Conservation (phyloP, 2,113 vertebrate species). For the Poecile atricapillus region DNA sequence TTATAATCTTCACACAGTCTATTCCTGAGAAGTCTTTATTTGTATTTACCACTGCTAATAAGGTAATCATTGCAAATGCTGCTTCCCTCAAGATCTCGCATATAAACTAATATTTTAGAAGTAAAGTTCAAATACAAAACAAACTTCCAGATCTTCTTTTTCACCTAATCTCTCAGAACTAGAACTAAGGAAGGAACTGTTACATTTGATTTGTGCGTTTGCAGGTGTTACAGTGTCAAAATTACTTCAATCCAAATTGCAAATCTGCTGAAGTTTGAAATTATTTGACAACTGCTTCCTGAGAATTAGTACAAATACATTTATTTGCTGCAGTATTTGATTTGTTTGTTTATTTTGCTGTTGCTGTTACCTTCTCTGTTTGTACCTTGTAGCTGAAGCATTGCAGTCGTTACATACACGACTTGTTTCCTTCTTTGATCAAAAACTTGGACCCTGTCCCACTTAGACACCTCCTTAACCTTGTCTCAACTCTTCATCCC, state of each 20-base stretch:
- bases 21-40: background rate
- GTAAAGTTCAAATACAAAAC: background rate
- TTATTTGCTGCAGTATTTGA: background rate
- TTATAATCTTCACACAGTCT: background rate
- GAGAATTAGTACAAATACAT: background rate
- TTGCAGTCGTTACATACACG: conserved; percentile 98
- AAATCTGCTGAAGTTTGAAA: background rate
- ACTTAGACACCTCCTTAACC: conserved; percentile 93
- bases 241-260: background rate
- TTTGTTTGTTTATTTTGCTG: background rate
- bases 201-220: background rate
- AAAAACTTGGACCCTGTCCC: conserved; percentile 98
- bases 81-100: background rate
- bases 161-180: background rate
- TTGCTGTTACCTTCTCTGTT: background rate
- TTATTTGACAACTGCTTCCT: background rate
- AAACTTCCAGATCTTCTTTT: background rate
- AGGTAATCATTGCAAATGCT: background rate
- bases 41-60: background rate
- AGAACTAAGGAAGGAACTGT: background rate
- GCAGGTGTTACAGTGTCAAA: background rate
- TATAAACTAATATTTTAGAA: background rate
- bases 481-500: conserved; percentile 95
- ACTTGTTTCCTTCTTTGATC: conserved; percentile 96
- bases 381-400: conserved; percentile 86